Percentiles rank a stretch among this genome's conserved stretches.
These are phyloP conservation scores for Pseudochirops corinnae DNA, from an alignment of 2,797 vertebrate species.

Conservation along the genomic window DNA sequence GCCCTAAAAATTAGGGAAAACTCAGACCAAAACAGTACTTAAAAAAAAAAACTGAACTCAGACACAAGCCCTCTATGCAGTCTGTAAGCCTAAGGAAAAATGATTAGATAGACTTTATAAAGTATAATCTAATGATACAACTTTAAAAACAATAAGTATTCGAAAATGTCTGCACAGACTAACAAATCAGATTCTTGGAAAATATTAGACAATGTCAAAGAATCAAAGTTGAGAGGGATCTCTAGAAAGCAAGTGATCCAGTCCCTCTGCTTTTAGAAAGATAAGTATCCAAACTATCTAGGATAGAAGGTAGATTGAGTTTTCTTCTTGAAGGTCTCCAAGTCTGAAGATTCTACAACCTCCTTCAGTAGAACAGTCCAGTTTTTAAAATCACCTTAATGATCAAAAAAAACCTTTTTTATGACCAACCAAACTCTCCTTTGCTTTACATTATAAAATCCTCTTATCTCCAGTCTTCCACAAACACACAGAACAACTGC, in stretches of 20 bases:
- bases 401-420: constrained; percentile 46
- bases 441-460: constrained; percentile 24
- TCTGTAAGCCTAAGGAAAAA: constrained; percentile 58
- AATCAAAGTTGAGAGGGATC: background rate
- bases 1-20: constrained; percentile 60
- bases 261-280: constrained; percentile 11
- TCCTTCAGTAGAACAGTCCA: constrained; percentile 13
- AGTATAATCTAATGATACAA: constrained; percentile 50
- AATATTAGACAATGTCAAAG: constrained; percentile 41
- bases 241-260: background rate
- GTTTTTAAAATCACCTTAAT: constrained; percentile 8
- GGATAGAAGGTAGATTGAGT: constrained; percentile 1
- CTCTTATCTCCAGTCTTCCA: constrained; percentile 30
- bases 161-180: constrained; percentile 33
- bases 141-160: constrained; percentile 46
- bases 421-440: constrained; percentile 22
- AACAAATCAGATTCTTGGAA: constrained; percentile 39
- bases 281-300: constrained; percentile 7
- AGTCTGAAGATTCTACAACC: background rate
- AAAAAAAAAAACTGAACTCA: constrained; percentile 47
- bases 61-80: constrained; percentile 43
- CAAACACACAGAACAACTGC: constrained; percentile 45
- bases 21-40: constrained; percentile 63
- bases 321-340: background rate
- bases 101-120: constrained; percentile 45